These are phyloP conservation scores for Mareca strepera DNA, from an alignment of 2,797 vertebrate genomes.

Conservation along the genomic window DNA sequence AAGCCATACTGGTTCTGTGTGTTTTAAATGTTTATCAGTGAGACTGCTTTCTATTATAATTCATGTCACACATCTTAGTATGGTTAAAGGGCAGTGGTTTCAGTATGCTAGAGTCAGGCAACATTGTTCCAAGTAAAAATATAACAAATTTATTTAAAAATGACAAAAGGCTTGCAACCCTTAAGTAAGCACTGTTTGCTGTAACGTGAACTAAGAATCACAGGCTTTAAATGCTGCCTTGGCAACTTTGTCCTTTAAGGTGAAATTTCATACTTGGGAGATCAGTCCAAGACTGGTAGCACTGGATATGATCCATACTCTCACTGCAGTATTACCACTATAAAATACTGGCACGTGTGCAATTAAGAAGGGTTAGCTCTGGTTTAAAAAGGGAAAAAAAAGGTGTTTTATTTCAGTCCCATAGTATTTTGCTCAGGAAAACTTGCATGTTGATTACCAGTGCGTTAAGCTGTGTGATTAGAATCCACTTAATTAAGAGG, in stretches of 20 bases:
- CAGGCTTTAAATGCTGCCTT: neutral
- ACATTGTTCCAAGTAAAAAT: neutral
- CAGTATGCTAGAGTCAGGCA: neutral
- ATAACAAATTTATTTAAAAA: neutral
- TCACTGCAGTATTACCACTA: neutral
- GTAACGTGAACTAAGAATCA: neutral
- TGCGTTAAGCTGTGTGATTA: neutral
- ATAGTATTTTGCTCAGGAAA: neutral
- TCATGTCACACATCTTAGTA: neutral
- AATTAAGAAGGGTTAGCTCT: neutral
- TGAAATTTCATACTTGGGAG: neutral
- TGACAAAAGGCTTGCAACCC: neutral
- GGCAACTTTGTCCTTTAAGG: neutral
- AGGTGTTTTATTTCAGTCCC: neutral
- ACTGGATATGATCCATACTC: neutral
- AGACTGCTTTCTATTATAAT: neutral
- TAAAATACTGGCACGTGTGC: neutral
- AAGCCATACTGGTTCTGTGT: neutral
- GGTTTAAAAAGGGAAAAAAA: neutral
- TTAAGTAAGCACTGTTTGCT: neutral
- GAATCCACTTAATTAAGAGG: neutral
- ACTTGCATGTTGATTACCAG: neutral
- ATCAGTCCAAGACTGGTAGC: neutral
- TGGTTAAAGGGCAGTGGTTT: neutral
- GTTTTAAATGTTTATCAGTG: neutral